Evolutionary conservation across 1,140 invertebrate species (phyloP).

Genomic region (Cheumatopsyche charites): DNA sequence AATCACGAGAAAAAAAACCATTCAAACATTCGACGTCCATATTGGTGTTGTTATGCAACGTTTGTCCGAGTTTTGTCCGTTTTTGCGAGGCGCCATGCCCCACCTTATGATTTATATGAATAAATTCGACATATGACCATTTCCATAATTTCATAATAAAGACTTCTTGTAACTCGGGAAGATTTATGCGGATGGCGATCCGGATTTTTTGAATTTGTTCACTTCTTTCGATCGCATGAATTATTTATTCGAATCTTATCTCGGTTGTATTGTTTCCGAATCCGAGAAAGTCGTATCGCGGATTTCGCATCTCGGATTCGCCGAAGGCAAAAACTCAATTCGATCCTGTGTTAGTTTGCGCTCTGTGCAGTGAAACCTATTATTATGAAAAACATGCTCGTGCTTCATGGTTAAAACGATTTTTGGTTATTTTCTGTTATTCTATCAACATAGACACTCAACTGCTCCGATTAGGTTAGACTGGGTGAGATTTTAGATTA

Average conservation of each 20-base stretch:
- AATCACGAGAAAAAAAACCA: constrained; percentile 6
- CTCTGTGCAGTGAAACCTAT: not conserved
- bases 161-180: too few relatives aligned
- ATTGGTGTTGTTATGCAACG: constrained; percentile 3
- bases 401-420: not conserved
- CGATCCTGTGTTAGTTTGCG: not conserved
- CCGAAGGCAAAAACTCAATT: constrained; percentile 9
- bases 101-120: constrained; percentile 11
- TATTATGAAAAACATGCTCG: not conserved
- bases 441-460: not conserved
- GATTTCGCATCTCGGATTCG: not conserved
- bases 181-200: too few relatives aligned
- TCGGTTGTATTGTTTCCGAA: constrained; percentile 18
- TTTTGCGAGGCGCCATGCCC: not conserved
- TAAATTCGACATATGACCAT: not conserved
- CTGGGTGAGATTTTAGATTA: too few relatives aligned
- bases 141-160: too few relatives aligned
- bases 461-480: not conserved
- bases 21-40: constrained; percentile 7
- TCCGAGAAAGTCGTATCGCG: not conserved
- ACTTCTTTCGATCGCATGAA: not conserved
- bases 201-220: too few relatives aligned
- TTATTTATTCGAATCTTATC: constrained; percentile 22
- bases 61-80: constrained; percentile 13
- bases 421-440: not conserved